Conservation (phyloP, 2,113 vertebrate species). For the Hippopotamus amphibius region DNA sequence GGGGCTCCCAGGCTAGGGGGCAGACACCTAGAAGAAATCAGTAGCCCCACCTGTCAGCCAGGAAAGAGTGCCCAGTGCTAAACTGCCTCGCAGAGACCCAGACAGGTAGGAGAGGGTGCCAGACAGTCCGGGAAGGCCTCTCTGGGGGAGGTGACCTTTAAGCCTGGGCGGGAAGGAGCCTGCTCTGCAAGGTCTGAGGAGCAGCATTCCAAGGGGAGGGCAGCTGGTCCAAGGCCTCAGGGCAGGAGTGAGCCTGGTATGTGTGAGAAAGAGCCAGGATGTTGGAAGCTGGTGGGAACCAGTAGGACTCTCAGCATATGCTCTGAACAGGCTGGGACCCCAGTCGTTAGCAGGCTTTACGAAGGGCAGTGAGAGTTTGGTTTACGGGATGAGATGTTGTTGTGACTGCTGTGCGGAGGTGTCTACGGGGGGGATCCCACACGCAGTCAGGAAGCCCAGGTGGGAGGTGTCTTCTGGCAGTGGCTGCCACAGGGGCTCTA, state of each 20-base stretch:
- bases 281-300: neutral
- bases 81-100: neutral
- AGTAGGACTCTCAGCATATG: neutral
- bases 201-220: neutral
- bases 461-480: neutral
- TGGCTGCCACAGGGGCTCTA: neutral
- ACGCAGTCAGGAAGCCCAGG: neutral
- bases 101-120: neutral
- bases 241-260: neutral
- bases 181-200: neutral
- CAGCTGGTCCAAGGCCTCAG: neutral
- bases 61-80: neutral
- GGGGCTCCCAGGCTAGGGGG: neutral
- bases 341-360: fast-evolving
- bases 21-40: neutral
- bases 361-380: neutral
- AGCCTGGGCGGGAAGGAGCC: neutral
- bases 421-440: neutral
- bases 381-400: neutral
- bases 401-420: neutral
- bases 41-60: fast-evolving
- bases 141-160: neutral
- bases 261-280: neutral
- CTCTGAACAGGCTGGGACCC: neutral
- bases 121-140: neutral